Evolutionary conservation across 64 coral and sea anemone species (phyloP).

Genomic region (Actinia equina): DNA sequence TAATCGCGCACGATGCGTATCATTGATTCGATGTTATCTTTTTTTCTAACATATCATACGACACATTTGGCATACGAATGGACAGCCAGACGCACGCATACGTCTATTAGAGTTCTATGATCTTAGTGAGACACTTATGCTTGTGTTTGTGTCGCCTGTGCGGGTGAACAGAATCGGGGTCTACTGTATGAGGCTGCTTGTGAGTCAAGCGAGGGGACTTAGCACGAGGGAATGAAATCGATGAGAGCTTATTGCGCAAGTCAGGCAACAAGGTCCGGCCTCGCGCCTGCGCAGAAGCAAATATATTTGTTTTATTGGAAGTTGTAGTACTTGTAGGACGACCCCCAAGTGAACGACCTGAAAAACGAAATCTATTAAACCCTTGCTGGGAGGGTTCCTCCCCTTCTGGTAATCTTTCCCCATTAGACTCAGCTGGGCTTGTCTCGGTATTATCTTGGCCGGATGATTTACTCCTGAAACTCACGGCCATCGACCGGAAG

Average conservation of each 20-base stretch:
- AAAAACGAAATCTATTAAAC: slow-evolving; percentile 22
- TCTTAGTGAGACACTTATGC: slow-evolving; percentile 49
- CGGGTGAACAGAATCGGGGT: background rate
- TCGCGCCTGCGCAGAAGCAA: slow-evolving; percentile 56
- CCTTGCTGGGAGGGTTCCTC: background rate
- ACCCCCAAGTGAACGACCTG: slow-evolving; percentile 33
- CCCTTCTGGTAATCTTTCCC: background rate
- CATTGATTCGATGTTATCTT: background rate
- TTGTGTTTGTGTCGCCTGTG: slow-evolving; percentile 25
- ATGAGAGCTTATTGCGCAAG: slow-evolving; percentile 54
- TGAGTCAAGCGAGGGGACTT: slow-evolving; percentile 36
- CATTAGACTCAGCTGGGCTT: background rate
- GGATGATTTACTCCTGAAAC: slow-evolving; percentile 6
- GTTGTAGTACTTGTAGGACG: background rate
- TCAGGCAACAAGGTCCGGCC: slow-evolving; percentile 42
- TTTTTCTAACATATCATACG: background rate
- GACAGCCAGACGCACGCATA: no score
- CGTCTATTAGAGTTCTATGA: slow-evolving; percentile 39
- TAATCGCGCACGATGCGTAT: background rate
- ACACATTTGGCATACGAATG: background rate
- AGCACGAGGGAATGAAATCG: slow-evolving; percentile 41
- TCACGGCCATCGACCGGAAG: background rate
- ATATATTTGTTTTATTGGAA: slow-evolving; percentile 25
- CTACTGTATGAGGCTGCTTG: slow-evolving; percentile 14
- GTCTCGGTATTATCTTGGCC: background rate